Percentiles rank a stretch among this genome's conserved stretches.
Evolutionary conservation across 2,888 invertebrate genomes (phyloP).

Genomic region (Lasioglossum lativentre): DNA sequence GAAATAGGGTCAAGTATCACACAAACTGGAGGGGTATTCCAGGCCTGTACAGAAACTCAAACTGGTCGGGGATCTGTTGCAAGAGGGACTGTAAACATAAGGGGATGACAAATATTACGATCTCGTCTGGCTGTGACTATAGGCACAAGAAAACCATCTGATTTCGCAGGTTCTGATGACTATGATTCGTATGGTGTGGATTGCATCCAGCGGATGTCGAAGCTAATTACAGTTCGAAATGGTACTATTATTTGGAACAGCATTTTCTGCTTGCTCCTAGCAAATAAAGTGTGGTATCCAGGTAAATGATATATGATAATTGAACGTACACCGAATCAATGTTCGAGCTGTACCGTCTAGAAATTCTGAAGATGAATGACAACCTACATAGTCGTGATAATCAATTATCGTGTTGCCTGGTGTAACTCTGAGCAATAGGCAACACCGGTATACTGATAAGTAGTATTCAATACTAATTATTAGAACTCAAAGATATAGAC

Average conservation of each 20-base stretch:
- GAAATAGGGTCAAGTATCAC: constrained; percentile 5
- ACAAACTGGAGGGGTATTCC: not conserved
- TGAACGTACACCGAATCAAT: not conserved
- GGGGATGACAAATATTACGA: not conserved
- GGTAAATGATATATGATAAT: not conserved
- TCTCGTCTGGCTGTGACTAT: not conserved
- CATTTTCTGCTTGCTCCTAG: not conserved
- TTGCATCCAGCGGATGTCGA: not conserved
- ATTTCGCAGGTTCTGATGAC: not conserved
- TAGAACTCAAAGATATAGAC: not conserved
- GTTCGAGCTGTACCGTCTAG: not conserved
- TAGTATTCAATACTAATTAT: not conserved
- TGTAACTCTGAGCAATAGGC: too few relatives aligned
- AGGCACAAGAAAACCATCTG: not conserved
- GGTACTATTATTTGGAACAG: not conserved
- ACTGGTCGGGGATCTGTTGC: not conserved
- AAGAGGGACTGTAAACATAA: not conserved
- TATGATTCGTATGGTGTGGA: not conserved
- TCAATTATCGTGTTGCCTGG: not conserved
- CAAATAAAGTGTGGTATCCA: not conserved
- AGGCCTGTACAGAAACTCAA: not conserved
- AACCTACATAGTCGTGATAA: not conserved
- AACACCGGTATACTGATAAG: not conserved
- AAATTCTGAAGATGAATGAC: not conserved
- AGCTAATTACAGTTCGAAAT: not conserved